Base-by-base conservation (phyloP, 2,797 vertebrate species). In the Carapus acus region DNA sequence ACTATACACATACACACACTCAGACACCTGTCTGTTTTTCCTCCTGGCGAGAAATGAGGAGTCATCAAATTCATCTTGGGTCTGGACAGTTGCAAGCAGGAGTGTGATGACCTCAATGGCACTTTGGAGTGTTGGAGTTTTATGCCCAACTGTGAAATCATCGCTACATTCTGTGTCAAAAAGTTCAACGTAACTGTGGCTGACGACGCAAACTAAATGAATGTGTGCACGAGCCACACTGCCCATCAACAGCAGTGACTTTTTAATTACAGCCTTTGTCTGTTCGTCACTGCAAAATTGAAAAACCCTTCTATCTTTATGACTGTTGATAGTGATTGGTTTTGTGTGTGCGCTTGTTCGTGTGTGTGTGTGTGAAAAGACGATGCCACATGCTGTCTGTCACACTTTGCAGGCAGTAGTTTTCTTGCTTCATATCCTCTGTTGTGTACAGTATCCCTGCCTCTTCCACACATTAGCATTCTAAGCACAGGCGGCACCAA, bases 91-190 rank as follows among this genome's bases (percentile, higher is more conserved):
- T 83, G 85, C 79, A 78, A 81, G 81, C 74, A 80, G 77, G 75
- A 77, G 74, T 73, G n/a, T 82, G 70, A 81, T 85, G 87, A 85
- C 82, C 86, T 86, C 74, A 46, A 69, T n/a, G 66, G 65, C 71
- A 71, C 55, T 79, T 78, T 63, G 62, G 76, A 70, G 70, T 76
- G 69, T 77, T 67, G 57, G 56, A 66, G 77, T 55, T 71, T 70
- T 74, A 74, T 43, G 49, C 62, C 67, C 60, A 17, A 68, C 73
- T 80, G 76, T 68, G 80, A 77, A 75, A 69, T 76, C 56, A 67
- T 58, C 63, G 45, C 50, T 45, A 43, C 70, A 72, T 57, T 81
- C 79, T 54, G 74, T 74, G 77, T 74, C 74, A 70, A 58, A 83
- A 86, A 73, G 68, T 81, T 84, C 65, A 58, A 66, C 61, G 63